phyloP scores from a whole-genome alignment of 2,888 invertebrate genomes.

The Miltochrista miniata region DNA sequence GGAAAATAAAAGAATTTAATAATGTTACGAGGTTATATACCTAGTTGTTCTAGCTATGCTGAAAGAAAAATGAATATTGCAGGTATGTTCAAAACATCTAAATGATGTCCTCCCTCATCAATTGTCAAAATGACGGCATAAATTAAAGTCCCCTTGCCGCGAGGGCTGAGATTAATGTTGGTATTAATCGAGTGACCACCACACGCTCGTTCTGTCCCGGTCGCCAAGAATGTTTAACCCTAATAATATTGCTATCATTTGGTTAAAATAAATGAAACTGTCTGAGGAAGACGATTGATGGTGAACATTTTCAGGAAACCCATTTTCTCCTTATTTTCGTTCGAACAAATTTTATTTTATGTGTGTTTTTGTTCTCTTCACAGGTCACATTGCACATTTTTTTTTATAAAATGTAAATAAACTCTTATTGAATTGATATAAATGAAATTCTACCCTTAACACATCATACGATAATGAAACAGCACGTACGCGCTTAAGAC shows the following conservation, averaged over 20 bases:
- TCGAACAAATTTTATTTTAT: too few relatives aligned
- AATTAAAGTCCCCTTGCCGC: conserved; percentile 66
- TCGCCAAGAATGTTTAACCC: conserved; percentile 34
- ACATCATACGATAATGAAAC: conserved; percentile 6
- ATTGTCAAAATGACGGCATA: conserved; percentile 78
- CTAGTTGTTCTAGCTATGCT: too few relatives aligned
- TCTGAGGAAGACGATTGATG: too few relatives aligned
- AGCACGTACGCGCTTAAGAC: not conserved
- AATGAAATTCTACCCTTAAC: conserved; percentile 8
- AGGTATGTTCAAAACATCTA: conserved; percentile 50
- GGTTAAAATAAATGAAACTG: too few relatives aligned
- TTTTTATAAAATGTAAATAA: not conserved
- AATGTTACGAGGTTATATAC: too few relatives aligned
- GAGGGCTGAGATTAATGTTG: conserved; percentile 75
- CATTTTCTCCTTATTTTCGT: too few relatives aligned
- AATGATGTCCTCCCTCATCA: conserved; percentile 67
- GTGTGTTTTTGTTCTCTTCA: too few relatives aligned
- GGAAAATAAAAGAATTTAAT: too few relatives aligned
- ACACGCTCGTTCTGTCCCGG: conserved; percentile 39
- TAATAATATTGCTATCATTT: conserved; percentile 15
- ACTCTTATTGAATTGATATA: not conserved
- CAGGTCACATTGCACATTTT: not conserved
- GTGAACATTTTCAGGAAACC: too few relatives aligned
- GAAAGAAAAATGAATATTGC: conserved; percentile 7
- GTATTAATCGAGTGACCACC: conserved; percentile 81